Conservation (phyloP, 2,888 invertebrate species). For the Eretmocerus hayati region DNA sequence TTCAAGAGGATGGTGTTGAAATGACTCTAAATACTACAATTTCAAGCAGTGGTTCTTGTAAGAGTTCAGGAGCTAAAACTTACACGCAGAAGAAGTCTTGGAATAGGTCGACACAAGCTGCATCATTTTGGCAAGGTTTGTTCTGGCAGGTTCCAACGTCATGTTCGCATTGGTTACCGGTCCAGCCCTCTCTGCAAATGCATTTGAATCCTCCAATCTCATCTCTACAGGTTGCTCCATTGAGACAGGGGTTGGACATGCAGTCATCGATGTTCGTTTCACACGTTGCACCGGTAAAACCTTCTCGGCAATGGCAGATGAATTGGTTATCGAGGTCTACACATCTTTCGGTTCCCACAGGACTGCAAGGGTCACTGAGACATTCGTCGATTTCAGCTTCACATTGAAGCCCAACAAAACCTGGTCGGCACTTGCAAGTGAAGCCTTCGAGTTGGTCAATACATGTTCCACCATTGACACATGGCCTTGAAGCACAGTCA, state of each 20-base stretch:
- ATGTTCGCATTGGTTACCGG: slow-evolving; percentile 74
- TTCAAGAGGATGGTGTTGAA: too few relatives aligned
- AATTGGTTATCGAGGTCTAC: slow-evolving; percentile 82
- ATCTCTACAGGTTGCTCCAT: slow-evolving; percentile 83
- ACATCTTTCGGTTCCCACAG: slow-evolving; percentile 84
- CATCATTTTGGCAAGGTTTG: slow-evolving; percentile 87
- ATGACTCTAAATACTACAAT: too few relatives aligned
- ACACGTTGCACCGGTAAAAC: slow-evolving; percentile 78
- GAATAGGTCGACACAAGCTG: slow-evolving; percentile 84
- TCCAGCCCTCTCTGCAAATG: slow-evolving; percentile 78
- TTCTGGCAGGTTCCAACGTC: slow-evolving; percentile 84
- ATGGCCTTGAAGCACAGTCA: slow-evolving; percentile 82
- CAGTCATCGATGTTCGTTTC: slow-evolving; percentile 85
- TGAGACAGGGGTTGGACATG: slow-evolving; percentile 74
- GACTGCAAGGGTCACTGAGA: slow-evolving; percentile 81
- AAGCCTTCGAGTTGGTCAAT: slow-evolving; percentile 84
- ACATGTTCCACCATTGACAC: slow-evolving; percentile 87
- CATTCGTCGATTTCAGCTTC: slow-evolving; percentile 92
- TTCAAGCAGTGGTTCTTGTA: too few relatives aligned
- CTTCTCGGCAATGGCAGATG: slow-evolving; percentile 81
- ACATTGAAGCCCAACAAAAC: slow-evolving; percentile 86
- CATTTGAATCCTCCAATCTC: slow-evolving; percentile 79
- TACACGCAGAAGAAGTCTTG: slow-evolving; percentile 87
- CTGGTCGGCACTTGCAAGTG: slow-evolving; percentile 86
- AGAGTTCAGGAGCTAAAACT: too few relatives aligned